phyloP scores from a whole-genome alignment of 2,113 vertebrate genomes.

The Lepisosteus oculatus region DNA sequence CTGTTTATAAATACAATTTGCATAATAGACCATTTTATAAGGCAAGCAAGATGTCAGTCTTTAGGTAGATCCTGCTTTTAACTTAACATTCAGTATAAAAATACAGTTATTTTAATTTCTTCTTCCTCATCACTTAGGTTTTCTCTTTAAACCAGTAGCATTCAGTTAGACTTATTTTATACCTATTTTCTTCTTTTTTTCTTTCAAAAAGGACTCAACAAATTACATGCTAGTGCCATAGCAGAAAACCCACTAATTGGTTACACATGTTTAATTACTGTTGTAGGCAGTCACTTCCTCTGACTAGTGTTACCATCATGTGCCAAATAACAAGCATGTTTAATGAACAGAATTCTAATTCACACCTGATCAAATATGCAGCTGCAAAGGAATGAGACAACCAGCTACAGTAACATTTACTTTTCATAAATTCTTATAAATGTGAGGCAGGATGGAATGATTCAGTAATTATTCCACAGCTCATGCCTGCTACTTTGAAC shows the following conservation, averaged over 20 bases:
- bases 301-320: constrained; percentile 75
- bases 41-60: no score
- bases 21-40: no score
- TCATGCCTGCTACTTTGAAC: constrained; percentile 33
- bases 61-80: no score
- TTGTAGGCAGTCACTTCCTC: constrained; percentile 89
- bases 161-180: constrained; percentile 58
- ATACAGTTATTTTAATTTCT: background rate
- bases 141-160: background rate
- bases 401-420: constrained; percentile 45
- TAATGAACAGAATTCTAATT: constrained; percentile 75
- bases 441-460: constrained; percentile 29
- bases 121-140: constrained; percentile 7
- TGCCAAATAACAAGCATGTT: constrained; percentile 72
- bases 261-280: constrained; percentile 98
- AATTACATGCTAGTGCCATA: constrained; percentile 87
- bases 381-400: constrained; percentile 53
- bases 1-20: no score
- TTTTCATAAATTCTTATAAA: constrained; percentile 14
- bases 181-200: constrained; percentile 66
- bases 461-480: constrained; percentile 28
- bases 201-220: constrained; percentile 73
- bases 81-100: no score
- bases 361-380: constrained; percentile 85
- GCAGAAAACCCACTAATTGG: constrained; percentile 89